Evolutionary conservation across 2,888 invertebrate species (phyloP).

Genomic region (Melanargia galathea): DNA sequence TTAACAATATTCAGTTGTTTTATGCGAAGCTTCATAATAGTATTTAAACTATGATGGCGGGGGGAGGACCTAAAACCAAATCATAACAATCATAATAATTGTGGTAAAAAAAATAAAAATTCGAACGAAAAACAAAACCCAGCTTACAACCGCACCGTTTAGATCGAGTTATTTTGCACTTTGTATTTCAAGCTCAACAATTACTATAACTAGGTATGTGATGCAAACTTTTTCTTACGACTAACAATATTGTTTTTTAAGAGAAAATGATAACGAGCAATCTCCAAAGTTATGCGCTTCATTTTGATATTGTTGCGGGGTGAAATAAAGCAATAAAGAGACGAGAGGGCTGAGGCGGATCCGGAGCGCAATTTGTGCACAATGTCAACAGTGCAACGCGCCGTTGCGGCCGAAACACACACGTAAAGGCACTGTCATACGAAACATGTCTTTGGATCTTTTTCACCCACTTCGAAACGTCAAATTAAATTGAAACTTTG

Average conservation of each 20-base stretch:
- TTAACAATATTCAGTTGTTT: too few relatives aligned
- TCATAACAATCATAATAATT: too few relatives aligned
- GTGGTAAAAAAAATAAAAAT: too few relatives aligned
- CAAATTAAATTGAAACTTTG: too few relatives aligned
- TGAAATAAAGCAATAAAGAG: slow-evolving; percentile 31
- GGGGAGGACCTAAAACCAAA: too few relatives aligned
- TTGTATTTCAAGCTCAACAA: too few relatives aligned
- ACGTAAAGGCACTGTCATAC: slow-evolving; percentile 10
- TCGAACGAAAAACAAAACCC: too few relatives aligned
- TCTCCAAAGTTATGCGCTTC: slow-evolving; percentile 13
- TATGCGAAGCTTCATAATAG: neutral
- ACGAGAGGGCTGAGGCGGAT: slow-evolving; percentile 29
- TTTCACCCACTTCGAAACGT: neutral
- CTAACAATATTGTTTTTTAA: slow-evolving; percentile 7
- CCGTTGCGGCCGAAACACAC: slow-evolving; percentile 35
- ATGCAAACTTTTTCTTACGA: neutral
- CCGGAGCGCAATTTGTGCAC: slow-evolving; percentile 36
- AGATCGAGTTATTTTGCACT: too few relatives aligned
- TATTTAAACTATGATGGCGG: too few relatives aligned
- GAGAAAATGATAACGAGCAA: slow-evolving; percentile 19
- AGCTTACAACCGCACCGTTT: too few relatives aligned
- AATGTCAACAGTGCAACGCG: slow-evolving; percentile 48
- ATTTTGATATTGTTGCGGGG: slow-evolving; percentile 15
- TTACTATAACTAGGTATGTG: too few relatives aligned
- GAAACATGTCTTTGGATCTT: neutral